phyloP scores from a whole-genome alignment of 2,113 vertebrate genomes.

The Hepsetus odoe region DNA sequence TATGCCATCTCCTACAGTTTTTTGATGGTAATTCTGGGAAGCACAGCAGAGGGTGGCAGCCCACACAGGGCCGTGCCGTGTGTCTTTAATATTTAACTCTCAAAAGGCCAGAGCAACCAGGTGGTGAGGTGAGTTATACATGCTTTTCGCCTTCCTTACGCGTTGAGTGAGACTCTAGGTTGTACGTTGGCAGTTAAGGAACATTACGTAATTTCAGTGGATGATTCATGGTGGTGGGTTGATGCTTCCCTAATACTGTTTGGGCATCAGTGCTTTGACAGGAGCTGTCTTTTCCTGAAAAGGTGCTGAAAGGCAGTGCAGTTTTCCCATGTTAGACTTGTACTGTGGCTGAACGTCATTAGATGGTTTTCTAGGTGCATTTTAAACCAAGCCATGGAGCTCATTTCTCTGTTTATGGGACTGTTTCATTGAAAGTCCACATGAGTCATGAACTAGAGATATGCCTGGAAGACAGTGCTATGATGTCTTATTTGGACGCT shows the following conservation, averaged over 20 bases:
- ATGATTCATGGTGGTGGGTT: slow-evolving; percentile 62
- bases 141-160: slow-evolving; percentile 21
- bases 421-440: not conserved
- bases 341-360: not conserved
- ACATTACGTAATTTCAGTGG: slow-evolving; percentile 51
- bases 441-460: not conserved
- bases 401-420: not conserved
- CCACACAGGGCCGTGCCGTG: slow-evolving; percentile 23
- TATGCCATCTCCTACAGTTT: slow-evolving; percentile 30
- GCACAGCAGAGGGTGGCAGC: slow-evolving; percentile 33
- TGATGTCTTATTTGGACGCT: not conserved
- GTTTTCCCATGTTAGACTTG: not conserved
- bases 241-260: slow-evolving; percentile 51
- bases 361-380: not conserved
- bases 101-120: slow-evolving; percentile 15
- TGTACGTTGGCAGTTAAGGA: slow-evolving; percentile 40
- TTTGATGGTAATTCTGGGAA: slow-evolving; percentile 25
- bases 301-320: slow-evolving; percentile 14
- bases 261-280: slow-evolving; percentile 43
- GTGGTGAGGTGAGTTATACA: slow-evolving; percentile 26
- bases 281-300: slow-evolving; percentile 42
- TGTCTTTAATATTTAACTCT: slow-evolving; percentile 49
- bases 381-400: not conserved
- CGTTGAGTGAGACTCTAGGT: slow-evolving; percentile 20
- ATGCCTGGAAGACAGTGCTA: not conserved